Conservation (phyloP, 2,113 vertebrate species). For the Protobothrops flavoviridis region DNA sequence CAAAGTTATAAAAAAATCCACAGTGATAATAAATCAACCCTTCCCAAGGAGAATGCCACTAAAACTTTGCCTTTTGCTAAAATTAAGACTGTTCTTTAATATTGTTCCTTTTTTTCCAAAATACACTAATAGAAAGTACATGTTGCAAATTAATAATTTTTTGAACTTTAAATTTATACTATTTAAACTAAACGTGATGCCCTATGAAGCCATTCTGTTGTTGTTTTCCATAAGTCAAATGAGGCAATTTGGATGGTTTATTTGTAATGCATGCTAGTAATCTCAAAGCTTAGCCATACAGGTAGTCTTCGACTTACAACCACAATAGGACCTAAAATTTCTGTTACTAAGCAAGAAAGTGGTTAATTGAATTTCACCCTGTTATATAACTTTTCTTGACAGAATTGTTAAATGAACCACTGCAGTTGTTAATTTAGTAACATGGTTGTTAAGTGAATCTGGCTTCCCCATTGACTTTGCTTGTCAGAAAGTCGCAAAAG, state of each 20-base stretch:
- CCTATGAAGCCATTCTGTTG: neutral
- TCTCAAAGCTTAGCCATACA: neutral
- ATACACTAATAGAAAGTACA: neutral
- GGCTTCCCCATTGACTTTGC: no score
- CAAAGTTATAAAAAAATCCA: neutral
- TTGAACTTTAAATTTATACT: neutral
- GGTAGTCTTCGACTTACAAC: no score
- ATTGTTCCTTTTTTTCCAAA: neutral
- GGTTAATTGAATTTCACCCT: neutral
- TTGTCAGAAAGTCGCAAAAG: no score
- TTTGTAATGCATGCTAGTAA: neutral
- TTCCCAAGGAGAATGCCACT: neutral
- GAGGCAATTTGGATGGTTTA: neutral
- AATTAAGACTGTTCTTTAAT: neutral
- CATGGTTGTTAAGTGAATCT: no score
- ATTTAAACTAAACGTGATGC: neutral
- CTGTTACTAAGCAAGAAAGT: neutral
- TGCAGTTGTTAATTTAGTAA: no score
- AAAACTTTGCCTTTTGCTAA: neutral
- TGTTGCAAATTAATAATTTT: neutral
- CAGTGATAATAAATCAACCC: neutral
- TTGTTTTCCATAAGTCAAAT: neutral
- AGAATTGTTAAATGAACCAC: neutral
- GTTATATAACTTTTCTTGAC: neutral
- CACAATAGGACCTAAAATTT: neutral